Conservation (phyloP, 1,140 invertebrate genomes). For the Gerris buenoi region DNA sequence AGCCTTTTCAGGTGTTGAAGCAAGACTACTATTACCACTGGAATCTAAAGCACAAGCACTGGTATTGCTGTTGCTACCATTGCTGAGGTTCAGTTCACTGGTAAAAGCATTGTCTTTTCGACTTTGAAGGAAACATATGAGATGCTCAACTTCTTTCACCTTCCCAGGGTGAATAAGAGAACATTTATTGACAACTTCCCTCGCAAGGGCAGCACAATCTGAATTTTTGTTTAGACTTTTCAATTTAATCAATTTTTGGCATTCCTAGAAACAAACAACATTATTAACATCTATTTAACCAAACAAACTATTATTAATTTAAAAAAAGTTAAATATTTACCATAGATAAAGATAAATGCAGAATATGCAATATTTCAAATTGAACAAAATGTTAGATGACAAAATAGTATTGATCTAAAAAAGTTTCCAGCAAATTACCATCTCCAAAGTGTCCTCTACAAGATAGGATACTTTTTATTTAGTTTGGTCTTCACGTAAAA, state of each 20-base stretch:
- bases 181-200: constrained; percentile 78
- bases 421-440: no score
- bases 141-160: constrained; percentile 71
- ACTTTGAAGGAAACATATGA: constrained; percentile 83
- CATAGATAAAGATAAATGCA: neutral
- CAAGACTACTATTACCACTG: neutral
- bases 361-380: no score
- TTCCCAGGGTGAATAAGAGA: constrained; percentile 74
- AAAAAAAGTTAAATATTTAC: constrained; percentile 5
- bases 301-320: constrained; percentile 9
- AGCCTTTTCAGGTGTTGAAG: constrained; percentile 14
- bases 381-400: no score
- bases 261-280: constrained; percentile 36
- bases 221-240: constrained; percentile 67
- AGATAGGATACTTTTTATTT: no score
- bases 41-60: neutral
- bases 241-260: constrained; percentile 69
- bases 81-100: constrained; percentile 5
- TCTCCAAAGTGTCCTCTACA: no score
- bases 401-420: no score
- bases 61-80: neutral
- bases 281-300: constrained; percentile 7
- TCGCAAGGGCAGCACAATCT: constrained; percentile 61
- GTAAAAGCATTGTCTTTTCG: constrained; percentile 41
- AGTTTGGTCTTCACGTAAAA: no score